Base-by-base conservation (phyloP, 2,888 invertebrate genomes). In the Andrena haemorrhoa region DNA sequence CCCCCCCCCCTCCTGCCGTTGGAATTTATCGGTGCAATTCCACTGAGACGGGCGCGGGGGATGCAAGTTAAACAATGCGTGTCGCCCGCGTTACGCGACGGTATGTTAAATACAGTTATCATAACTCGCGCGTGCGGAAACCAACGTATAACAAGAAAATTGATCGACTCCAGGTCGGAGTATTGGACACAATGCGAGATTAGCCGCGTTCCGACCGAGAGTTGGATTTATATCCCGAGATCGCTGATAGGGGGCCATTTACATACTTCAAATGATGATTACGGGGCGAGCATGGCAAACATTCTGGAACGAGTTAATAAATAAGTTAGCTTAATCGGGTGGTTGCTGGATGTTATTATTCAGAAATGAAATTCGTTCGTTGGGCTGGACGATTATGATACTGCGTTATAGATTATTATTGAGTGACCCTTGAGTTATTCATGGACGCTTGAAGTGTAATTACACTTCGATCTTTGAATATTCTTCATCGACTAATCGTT, bases 51-150 rank as follows among this genome's bases (percentile, higher is more conserved):
- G 16, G 66, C 23, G 6, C 33, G n/a, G 41, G 26, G 31, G 63
- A 68, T 31, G 69, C 33, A 65, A 76, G 69, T 76, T 69, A 70
- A 70, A 79, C 70, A 76, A 76, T 79, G 16, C 68, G 49, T 10
- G 20, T 58, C 49, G 23, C 49, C n/a, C 1, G 23, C 49, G 47
- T 31, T 23, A 8, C 47, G n/a, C 64, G 69, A 23, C 12, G 64
- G 65, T 60, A 70, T 31, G 69, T 51, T 79, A 79, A 79, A 76
- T 60, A 76, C 56, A 79, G 79, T 70, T 66, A 76, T 79, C 79
- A 41, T 69, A 58, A 60, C 64, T 75, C 63, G 68, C 33, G 66
- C 70, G 61, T 29, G 49, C 23, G 58, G 35, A 61, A 75, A 53
- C 7, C 77, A 51, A 41, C 29, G 77, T 29, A 31, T 71, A 76